Evolutionary conservation across 2,113 vertebrate genomes (phyloP), one percentile per base, ranked within the genome.

Genomic region (Barnardius zonarius): DNA sequence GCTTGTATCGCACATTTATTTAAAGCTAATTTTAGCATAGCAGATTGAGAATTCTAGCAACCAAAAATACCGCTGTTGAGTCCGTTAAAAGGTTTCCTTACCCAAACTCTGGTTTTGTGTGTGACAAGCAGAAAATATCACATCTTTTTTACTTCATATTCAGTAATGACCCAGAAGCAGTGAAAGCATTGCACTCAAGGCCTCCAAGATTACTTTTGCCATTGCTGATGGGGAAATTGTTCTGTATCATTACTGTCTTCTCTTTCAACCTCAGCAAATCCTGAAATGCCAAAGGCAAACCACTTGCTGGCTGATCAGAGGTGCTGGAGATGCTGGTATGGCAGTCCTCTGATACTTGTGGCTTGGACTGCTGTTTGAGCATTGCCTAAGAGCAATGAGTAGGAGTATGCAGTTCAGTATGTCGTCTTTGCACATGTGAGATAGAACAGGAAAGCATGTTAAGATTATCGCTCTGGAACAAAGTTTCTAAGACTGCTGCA

Each of bases 221-320:
- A 13, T 52, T 76, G 92, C 86, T 82, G 69, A 84, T 89, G 88
- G 83, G 92, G 73, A 86, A 73, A 79, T 68, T 90, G 86, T 73
- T 76, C 93, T 79, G 19, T 91, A 39, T 93, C 31, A 89, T 93
- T 96, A 93, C 55, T 81, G 80, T 64, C 81, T 94, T 95, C 66
- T 82, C 88, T 93, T 96, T 94, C 87, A 90, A 77, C 93, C 92
- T 83, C 93, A 95, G 94, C 85, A 88, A 59, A 91, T 91, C 62
- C 48, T 92, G 77, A 86, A 74, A 88, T 86, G 93, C 94, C 94
- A 72, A 57, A 78, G 55, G 90, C 82, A 90, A 92, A 96, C 94
- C 94, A 55, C 94, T 90, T 0, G 3, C 16, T 88, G 64, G 68
- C 69, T 89, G 86, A 93, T 92, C 81, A 55, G 83, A 91, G 51